Base-by-base conservation (phyloP, 2,113 vertebrate species). In the Oplegnathus fasciatus region DNA sequence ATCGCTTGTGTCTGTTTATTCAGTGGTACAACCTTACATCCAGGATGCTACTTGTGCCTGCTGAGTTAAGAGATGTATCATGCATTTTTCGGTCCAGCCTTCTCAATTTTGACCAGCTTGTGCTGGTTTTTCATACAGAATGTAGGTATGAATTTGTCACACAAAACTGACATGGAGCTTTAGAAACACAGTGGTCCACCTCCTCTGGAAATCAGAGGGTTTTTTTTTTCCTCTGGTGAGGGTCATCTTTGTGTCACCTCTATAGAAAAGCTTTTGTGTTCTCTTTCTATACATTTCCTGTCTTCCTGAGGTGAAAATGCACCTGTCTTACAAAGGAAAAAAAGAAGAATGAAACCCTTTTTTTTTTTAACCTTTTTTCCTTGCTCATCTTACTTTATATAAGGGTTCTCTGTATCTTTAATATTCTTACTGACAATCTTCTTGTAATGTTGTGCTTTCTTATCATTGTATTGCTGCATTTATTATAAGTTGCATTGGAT, bases 161-260 rank as follows among this genome's bases (percentile, higher is more conserved):
- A 54, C 0, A 2, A 74, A 50, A 24, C 24, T 40, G 26, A 17
- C 34, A 6, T 22, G 8, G 3, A n/a, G n/a, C 22, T 71, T 71
- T 55, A 44, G 20, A 72, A 48, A 62, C 40, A 44, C 1, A 15
- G 8, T 65, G 32, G 11, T 62, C 32, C 10, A 70, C 15, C 40
- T 48, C 57, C 26, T 18, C 34, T 18, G n/a, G 60, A 57, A 73
- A 76, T 76, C 58, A 52, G 70, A 66, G 20, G 34, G 2, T 24
- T 28, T 64, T 26, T 44, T 28, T 62, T 54, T 10, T 50, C 28
- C 13, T 28, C 20, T 64, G 34, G 9, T 54, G 30, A 76, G 37
- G 57, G 69, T 79, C 48, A 68, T 46, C 58, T 65, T 22, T 22
- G n/a, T 62, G 46, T 73, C n/a, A 55, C 32, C 37, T 60, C 22